phyloP scores from a whole-genome alignment of 1,140 invertebrate genomes.

The Drosophila varians region DNA sequence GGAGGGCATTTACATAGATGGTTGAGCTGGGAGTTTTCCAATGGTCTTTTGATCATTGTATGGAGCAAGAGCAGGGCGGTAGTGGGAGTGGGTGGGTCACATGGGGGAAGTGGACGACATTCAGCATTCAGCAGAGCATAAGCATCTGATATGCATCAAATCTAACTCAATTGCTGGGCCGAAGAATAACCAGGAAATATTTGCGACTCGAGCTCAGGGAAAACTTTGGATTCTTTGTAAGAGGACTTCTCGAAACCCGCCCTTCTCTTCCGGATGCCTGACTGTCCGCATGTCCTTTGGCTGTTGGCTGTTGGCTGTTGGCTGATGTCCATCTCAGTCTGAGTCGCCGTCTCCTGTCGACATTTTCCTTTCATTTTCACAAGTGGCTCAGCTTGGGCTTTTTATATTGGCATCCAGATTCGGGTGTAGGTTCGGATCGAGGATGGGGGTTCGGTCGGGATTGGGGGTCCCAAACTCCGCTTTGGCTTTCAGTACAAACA shows the following conservation, averaged over 20 bases:
- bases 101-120: constrained; percentile 19
- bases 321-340: constrained; percentile 44
- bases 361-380: constrained; percentile 77
- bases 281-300: constrained; percentile 34
- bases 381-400: constrained; percentile 72
- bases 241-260: constrained; percentile 17
- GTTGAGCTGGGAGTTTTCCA: constrained; percentile 35
- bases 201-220: constrained; percentile 50
- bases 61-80: no score
- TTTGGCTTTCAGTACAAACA: constrained; percentile 57
- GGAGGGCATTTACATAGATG: constrained; percentile 75
- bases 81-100: not conserved
- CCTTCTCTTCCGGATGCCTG: not conserved
- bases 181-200: constrained; percentile 79
- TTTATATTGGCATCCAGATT: constrained; percentile 71
- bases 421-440: constrained; percentile 25
- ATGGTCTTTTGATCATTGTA: not conserved
- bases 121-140: constrained; percentile 43
- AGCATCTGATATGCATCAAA: constrained; percentile 81
- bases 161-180: constrained; percentile 76
- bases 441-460: constrained; percentile 2
- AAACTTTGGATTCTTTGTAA: constrained; percentile 60
- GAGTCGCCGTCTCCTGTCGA: constrained; percentile 28
- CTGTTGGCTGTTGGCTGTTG: constrained; percentile 36
- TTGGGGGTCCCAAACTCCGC: constrained; percentile 13